Evolutionary conservation across 2,113 vertebrate species (phyloP), one percentile per base, ranked within the genome.

Genomic region (Eurypyga helias): DNA sequence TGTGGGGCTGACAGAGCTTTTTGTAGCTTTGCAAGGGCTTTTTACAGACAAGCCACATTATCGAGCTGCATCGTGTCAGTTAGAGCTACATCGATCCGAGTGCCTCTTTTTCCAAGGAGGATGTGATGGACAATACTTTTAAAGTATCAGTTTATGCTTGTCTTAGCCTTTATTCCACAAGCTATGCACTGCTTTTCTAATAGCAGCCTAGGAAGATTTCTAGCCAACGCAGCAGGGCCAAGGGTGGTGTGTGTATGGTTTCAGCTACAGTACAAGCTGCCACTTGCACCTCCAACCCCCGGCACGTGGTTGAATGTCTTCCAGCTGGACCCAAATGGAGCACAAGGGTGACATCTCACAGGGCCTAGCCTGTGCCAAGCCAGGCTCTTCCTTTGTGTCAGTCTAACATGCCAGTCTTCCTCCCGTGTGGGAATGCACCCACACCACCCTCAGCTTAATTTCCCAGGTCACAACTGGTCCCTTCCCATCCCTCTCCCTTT

Each of bases 271-370:
- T 15, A 38, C 43, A n/a, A n/a, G 41, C 33, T 51, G 38, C 46
- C 10, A 31, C 25, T 71, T 70, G 2, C 9, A 15, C 20, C 54
- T 86, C 21, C 25, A 52, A 18, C 4, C 20, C 10, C 43, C 0
- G 0, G 28, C 43, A 78, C 0, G 0, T 21, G 38, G 46, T 33
- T 66, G 31, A 87, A 49, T 0, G 1, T 21, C 36, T 45, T 36
- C 28, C 21, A n/a, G 28, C 1, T 1, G 28, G 52, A 89, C 12
- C 5, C 0, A 0, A 46, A 3, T 2, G 10, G 7, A 75, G n/a
- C 2, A 1, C 18, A 83, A 70, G 46, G 10, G 10, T 67, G 33
- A 21, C 58, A 65, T 66, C 33, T 61, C 15, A 2, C 48, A 36
- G 16, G 5, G 19, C 29, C 8, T 13, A 49, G 13, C 31, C 19